Conservation (phyloP, 2,888 invertebrate species). For the Drosophila anomalipes region DNA sequence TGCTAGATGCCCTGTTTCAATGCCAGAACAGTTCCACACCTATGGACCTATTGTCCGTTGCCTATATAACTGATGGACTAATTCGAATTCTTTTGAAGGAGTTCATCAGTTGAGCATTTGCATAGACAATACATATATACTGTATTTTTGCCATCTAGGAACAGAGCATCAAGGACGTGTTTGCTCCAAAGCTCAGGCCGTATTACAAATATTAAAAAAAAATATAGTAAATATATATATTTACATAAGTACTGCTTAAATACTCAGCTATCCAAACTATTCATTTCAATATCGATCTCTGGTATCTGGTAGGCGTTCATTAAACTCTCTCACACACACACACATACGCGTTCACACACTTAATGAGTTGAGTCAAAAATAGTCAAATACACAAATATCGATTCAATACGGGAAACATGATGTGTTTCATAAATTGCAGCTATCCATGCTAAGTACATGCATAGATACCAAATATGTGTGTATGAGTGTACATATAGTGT, state of each 20-base stretch:
- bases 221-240: background rate
- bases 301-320: background rate
- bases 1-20: background rate
- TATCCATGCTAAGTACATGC: background rate
- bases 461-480: background rate
- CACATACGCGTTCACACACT: background rate
- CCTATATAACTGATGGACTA: background rate
- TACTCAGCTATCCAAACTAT: constrained; percentile 8
- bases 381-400: background rate
- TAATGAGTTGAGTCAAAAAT: background rate
- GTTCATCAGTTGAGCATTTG: background rate
- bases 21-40: background rate
- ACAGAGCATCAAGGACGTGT: background rate
- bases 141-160: background rate
- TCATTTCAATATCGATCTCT: constrained; percentile 24
- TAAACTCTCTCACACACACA: background rate
- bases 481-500: background rate
- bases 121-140: background rate
- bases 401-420: background rate
- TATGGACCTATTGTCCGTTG: background rate
- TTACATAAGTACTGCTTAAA: background rate
- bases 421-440: constrained; percentile 49
- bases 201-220: background rate
- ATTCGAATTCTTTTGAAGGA: background rate
- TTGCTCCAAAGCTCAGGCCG: background rate